phyloP scores from a whole-genome alignment of 2,797 vertebrate genomes.

The Benthosema pterotum region DNA sequence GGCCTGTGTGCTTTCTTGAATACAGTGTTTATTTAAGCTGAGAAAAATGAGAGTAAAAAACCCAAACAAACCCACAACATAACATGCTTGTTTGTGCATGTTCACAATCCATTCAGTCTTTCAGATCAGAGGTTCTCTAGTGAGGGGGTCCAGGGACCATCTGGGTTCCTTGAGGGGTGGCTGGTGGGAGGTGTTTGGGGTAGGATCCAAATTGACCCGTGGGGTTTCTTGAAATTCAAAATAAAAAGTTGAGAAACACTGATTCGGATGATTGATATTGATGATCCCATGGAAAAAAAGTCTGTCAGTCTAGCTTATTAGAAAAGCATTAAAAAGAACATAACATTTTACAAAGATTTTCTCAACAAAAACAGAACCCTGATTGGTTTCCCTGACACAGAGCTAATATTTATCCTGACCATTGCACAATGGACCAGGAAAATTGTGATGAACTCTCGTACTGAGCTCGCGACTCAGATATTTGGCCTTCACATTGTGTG shows the following conservation, averaged over 20 bases:
- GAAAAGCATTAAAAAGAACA: constrained; percentile 9
- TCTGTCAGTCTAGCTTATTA: constrained; percentile 54
- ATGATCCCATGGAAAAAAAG: constrained; percentile 2
- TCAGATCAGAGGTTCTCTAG: too few species aligned
- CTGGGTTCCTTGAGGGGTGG: too few species aligned
- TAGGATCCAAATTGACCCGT: too few species aligned
- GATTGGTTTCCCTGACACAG: too few species aligned
- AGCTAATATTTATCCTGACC: too few species aligned
- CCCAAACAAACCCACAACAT: too few species aligned
- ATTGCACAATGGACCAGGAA: too few species aligned
- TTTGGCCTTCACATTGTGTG: neutral
- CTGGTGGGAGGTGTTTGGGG: too few species aligned
- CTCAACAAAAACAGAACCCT: neutral
- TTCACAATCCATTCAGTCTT: constrained; percentile 4
- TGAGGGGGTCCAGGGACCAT: too few species aligned
- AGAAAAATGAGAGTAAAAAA: constrained; percentile 28
- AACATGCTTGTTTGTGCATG: neutral
- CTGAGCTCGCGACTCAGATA: neutral
- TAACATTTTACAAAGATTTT: neutral
- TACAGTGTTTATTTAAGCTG: constrained; percentile 15
- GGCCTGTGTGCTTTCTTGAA: constrained; percentile 40
- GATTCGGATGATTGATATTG: too few species aligned
- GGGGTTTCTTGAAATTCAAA: too few species aligned
- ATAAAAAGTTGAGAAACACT: too few species aligned
- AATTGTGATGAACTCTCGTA: constrained; percentile 12